These are phyloP conservation scores for Albula goreensis DNA, from an alignment of 2,113 vertebrate genomes.

Conservation along the genomic window DNA sequence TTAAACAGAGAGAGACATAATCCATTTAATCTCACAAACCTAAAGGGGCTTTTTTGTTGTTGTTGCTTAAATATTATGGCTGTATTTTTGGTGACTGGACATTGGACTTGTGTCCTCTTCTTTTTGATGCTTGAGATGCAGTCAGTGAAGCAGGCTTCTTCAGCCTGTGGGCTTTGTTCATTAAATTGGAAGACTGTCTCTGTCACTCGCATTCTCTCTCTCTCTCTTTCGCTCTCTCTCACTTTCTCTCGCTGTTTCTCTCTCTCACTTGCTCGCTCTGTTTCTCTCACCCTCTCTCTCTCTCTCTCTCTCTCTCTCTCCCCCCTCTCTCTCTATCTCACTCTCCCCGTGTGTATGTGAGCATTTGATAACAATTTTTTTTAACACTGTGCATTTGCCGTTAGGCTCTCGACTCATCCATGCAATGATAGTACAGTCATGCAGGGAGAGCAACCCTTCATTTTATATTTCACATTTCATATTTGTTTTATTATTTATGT, in stretches of 20 bases:
- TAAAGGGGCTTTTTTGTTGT: not conserved
- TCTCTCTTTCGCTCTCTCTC: conserved; percentile 13
- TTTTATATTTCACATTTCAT: conserved; percentile 35
- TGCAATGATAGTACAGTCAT: conserved; percentile 1
- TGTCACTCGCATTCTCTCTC: not conserved
- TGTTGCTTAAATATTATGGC: not conserved
- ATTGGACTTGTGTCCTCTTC: not conserved
- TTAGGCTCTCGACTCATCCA: conserved; percentile 8
- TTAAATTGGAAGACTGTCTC: not conserved
- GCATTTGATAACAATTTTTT: conserved; percentile 33
- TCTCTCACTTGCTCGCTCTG: conserved; percentile 2
- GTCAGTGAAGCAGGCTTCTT: not conserved
- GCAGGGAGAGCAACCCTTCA: conserved; percentile 1
- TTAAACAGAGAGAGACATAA: too few species aligned
- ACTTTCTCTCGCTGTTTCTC: not conserved
- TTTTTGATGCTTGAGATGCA: not conserved
- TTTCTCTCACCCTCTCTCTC: conserved; percentile 4
- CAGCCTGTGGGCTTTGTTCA: not conserved
- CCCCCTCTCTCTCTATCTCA: conserved; percentile 20
- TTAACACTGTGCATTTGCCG: conserved; percentile 8
- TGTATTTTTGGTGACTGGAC: not conserved
- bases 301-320: conserved; percentile 7
- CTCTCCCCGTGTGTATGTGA: conserved; percentile 26
- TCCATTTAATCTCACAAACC: not conserved
- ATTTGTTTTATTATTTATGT: conserved; percentile 8